These are phyloP conservation scores for Bombus superbus DNA, from an alignment of 1,140 invertebrate species.

Conservation along the genomic window DNA sequence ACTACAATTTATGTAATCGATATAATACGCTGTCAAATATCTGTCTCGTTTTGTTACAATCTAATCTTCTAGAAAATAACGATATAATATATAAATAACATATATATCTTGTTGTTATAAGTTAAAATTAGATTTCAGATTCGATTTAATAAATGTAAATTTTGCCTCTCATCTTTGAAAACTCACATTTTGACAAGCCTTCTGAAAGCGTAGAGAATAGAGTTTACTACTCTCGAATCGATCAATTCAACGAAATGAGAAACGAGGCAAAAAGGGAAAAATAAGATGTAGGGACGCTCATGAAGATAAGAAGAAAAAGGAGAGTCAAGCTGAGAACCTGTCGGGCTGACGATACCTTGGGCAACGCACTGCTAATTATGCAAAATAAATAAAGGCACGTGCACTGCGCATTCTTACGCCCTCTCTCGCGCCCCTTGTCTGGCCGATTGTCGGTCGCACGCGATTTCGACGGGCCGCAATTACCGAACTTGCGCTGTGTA, in stretches of 20 bases:
- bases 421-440: constrained; percentile 28
- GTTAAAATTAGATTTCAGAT: neutral
- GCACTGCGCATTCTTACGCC: constrained; percentile 71
- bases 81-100: no score
- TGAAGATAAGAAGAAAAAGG: constrained; percentile 3
- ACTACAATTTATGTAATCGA: no score
- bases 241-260: neutral
- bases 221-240: neutral
- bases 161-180: neutral
- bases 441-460: constrained; percentile 63
- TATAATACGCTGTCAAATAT: no score
- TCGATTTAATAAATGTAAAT: neutral
- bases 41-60: neutral
- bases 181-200: neutral
- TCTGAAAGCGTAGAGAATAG: neutral
- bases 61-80: neutral
- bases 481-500: constrained; percentile 66
- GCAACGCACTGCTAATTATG: constrained; percentile 72
- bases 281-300: neutral
- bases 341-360: constrained; percentile 50
- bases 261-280: neutral
- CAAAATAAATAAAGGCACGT: constrained; percentile 78
- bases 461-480: constrained; percentile 72
- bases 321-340: constrained; percentile 42
- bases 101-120: neutral